A percentile compares a stretch with the other conserved stretches of the same genome.
phyloP scores from a whole-genome alignment of 2,113 vertebrate genomes.

The Engystomops pustulosus region DNA sequence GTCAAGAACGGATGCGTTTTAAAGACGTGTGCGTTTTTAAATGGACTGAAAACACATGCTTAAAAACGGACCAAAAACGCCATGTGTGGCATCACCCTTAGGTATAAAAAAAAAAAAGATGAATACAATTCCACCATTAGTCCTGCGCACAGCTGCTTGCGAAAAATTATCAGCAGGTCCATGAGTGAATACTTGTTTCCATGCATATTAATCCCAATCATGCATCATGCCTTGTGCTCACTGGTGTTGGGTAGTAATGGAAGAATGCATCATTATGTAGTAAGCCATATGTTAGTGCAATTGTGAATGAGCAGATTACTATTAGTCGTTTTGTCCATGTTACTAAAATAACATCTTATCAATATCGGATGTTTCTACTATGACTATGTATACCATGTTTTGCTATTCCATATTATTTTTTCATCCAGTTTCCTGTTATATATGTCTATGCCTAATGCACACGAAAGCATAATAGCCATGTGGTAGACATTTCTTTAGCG shows the following conservation, averaged over 20 bases:
- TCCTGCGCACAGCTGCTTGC: neutral
- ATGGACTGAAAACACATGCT: too few relatives aligned
- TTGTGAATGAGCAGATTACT: conserved; percentile 20
- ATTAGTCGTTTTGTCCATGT: conserved; percentile 7
- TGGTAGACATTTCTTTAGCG: too few relatives aligned
- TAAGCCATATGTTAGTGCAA: conserved; percentile 49
- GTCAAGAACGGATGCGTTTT: too few relatives aligned
- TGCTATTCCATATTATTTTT: neutral
- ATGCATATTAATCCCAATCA: conserved; percentile 54
- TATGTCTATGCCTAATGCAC: too few relatives aligned
- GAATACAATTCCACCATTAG: conserved; percentile 46
- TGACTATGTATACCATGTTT: neutral
- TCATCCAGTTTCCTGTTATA: neutral
- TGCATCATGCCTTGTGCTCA: conserved; percentile 50
- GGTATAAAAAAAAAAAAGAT: neutral
- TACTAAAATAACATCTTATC: neutral
- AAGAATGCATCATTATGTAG: conserved; percentile 19
- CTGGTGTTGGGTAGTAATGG: neutral
- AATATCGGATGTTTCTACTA: neutral
- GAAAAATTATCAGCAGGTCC: conserved; percentile 32
- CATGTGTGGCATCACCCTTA: too few relatives aligned
- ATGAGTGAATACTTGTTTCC: conserved; percentile 20
- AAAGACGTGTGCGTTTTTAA: too few relatives aligned
- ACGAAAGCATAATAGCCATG: too few relatives aligned
- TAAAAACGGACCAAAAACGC: too few relatives aligned